Base-by-base conservation (phyloP, 2,888 invertebrate genomes). In the Galeopsomyia nigrocyanea region DNA sequence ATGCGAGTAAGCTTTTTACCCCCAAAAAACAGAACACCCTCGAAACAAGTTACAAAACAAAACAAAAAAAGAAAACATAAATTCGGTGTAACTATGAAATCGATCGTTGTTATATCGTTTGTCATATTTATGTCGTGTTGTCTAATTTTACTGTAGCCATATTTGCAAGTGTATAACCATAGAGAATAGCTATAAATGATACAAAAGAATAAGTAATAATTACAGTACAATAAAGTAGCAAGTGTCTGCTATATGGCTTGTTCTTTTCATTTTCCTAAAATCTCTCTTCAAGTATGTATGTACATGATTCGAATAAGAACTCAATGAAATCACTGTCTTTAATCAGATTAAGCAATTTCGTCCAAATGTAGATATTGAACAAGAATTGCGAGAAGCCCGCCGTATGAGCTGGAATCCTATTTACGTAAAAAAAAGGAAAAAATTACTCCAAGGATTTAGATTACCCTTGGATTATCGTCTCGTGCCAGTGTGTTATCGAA, bases 101-200 rank as follows among this genome's bases (percentile, higher is more conserved):
- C 79, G 84, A 81, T 80, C 78, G 79, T 83, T 82, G 82, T 84
- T 83, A 82, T 82, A 76, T 82, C 81, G 80, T 82, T 84, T 82
- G 79, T 84, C 82, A 84, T 80, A 81, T 83, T 83, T 82, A 84
- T 80, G 81, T 81, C 80, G 81, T 80, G 82, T 82, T 83, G 81
- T 81, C 82, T 83, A 82, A 82, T 82, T 82, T 80, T 81, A 82
- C 78, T 77, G 78, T 80, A 80, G 79, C 80, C 80, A 80, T 82
- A 75, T 61, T 70, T 75, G 70, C 62, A 75, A 79, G 78, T 80
- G 79, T 78, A 78, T 83, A 83, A 82, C 79, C 80, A 79, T 81
- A 79, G 78, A 77, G 78, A 60, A 72, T 78, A 75, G 77, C 74
- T 71, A 75, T 70, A 53, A 26, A 73, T 68, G 14, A 68, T 74